These are phyloP conservation scores for Margaritifera margaritifera DNA, from an alignment of 2,888 invertebrate genomes.

Conservation along the genomic window DNA sequence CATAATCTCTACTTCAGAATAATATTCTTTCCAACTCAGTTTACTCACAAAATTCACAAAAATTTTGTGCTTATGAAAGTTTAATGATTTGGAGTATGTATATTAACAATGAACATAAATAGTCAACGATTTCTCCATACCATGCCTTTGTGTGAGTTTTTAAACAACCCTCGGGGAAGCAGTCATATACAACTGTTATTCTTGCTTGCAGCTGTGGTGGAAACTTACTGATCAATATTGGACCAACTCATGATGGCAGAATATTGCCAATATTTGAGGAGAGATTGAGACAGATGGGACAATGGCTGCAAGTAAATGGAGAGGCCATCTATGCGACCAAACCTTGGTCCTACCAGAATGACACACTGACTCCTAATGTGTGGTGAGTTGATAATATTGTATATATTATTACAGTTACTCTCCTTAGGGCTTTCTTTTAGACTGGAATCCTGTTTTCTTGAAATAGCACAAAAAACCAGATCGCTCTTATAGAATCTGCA, in stretches of 20 bases:
- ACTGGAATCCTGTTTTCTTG: too few relatives aligned
- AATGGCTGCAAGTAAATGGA: constrained; percentile 89
- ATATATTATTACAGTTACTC: background rate
- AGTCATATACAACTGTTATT: background rate
- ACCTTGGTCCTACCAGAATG: constrained; percentile 89
- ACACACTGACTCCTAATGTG: constrained; percentile 78
- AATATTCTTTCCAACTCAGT: too few relatives aligned
- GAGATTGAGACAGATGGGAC: constrained; percentile 84
- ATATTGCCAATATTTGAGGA: constrained; percentile 91
- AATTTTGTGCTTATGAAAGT: too few relatives aligned
- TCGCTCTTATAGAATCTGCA: too few relatives aligned
- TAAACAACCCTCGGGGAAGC: too few relatives aligned
- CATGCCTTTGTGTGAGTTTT: too few relatives aligned
- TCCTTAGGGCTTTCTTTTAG: background rate
- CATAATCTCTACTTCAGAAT: too few relatives aligned
- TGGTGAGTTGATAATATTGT: constrained; percentile 78
- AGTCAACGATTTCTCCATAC: too few relatives aligned
- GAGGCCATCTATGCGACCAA: constrained; percentile 86
- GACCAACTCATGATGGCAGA: constrained; percentile 90
- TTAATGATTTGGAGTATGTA: too few relatives aligned
- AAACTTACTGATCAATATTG: constrained; percentile 87
- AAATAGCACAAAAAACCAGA: too few relatives aligned
- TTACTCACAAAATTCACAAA: too few relatives aligned
- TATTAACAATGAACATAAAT: too few relatives aligned
- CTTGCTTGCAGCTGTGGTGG: constrained; percentile 74